phyloP scores from a whole-genome alignment of 1,140 invertebrate genomes.

The Zaprionus nigranus region DNA sequence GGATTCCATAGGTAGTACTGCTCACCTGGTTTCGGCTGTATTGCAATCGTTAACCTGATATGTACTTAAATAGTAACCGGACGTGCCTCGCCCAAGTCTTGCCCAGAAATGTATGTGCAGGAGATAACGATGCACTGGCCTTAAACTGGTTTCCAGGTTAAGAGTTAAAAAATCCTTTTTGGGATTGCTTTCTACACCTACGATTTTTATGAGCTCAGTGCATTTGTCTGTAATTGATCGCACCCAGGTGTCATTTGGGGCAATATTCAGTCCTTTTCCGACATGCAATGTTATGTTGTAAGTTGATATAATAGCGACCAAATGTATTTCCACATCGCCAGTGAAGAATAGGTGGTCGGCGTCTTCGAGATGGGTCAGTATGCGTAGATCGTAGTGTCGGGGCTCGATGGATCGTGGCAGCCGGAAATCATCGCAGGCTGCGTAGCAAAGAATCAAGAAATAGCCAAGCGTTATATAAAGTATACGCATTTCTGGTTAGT shows the following conservation, averaged over 20 bases:
- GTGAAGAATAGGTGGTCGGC: constrained; percentile 69
- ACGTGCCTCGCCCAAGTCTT: constrained; percentile 86
- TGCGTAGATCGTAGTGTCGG: constrained; percentile 88
- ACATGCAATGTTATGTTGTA: constrained; percentile 89
- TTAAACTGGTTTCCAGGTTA: constrained; percentile 85
- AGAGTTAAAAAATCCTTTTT: constrained; percentile 89
- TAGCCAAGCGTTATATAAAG: constrained; percentile 8
- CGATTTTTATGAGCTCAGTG: not conserved
- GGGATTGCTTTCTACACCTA: constrained; percentile 18
- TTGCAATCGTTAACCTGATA: constrained; percentile 88
- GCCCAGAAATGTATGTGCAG: constrained; percentile 88
- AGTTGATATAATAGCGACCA: constrained; percentile 85
- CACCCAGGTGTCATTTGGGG: constrained; percentile 57
- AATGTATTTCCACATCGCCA: constrained; percentile 87
- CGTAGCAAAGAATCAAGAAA: constrained; percentile 13
- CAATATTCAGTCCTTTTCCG: constrained; percentile 84
- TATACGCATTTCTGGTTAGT: constrained; percentile 17
- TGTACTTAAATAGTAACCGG: constrained; percentile 91
- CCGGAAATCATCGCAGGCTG: constrained; percentile 85
- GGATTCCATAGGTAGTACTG: no score
- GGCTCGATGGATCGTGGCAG: constrained; percentile 88
- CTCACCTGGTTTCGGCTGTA: constrained; percentile 67
- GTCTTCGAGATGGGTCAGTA: constrained; percentile 87
- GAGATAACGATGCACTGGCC: constrained; percentile 86
- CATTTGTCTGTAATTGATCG: not conserved